Evolutionary conservation across 2,113 vertebrate genomes (phyloP).

Genomic region (Colaptes auratus): DNA sequence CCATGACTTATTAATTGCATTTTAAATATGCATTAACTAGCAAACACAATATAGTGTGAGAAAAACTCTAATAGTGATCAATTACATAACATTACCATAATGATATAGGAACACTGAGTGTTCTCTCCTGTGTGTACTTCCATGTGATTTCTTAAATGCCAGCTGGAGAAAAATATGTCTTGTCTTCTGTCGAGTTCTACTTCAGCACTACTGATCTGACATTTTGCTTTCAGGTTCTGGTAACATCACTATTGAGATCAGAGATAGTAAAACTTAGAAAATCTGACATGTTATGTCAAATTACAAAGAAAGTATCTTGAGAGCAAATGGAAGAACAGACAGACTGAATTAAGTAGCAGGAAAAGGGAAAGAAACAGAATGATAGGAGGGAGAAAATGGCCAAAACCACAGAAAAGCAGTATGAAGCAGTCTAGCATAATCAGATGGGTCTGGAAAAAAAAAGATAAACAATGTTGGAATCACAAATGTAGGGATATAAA

Average conservation of each 20-base stretch:
- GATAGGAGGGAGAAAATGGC: neutral
- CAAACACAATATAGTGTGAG: neutral
- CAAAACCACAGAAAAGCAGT: neutral
- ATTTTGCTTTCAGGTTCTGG: conserved; percentile 40
- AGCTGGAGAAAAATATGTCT: conserved; percentile 21
- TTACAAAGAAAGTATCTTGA: neutral
- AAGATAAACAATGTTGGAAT: neutral
- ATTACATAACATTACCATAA: conserved; percentile 21
- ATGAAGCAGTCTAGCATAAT: neutral
- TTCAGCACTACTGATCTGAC: conserved; percentile 21
- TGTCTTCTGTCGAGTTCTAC: conserved; percentile 32
- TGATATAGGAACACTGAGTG: neutral
- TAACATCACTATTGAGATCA: conserved; percentile 41
- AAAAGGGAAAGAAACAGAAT: neutral
- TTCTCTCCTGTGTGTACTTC: conserved; percentile 12
- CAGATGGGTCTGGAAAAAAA: neutral
- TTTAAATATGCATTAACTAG: neutral
- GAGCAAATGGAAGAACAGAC: conserved; percentile 43
- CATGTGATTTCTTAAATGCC: conserved; percentile 10
- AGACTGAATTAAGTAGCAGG: conserved; percentile 8
- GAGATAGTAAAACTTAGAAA: conserved; percentile 27
- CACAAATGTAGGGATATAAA: neutral
- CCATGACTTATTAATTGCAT: neutral
- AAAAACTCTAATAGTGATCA: neutral
- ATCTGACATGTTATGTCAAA: conserved; percentile 29